These are phyloP conservation scores for Zosterops lateralis DNA, from an alignment of 2,113 vertebrate genomes.

Conservation along the genomic window DNA sequence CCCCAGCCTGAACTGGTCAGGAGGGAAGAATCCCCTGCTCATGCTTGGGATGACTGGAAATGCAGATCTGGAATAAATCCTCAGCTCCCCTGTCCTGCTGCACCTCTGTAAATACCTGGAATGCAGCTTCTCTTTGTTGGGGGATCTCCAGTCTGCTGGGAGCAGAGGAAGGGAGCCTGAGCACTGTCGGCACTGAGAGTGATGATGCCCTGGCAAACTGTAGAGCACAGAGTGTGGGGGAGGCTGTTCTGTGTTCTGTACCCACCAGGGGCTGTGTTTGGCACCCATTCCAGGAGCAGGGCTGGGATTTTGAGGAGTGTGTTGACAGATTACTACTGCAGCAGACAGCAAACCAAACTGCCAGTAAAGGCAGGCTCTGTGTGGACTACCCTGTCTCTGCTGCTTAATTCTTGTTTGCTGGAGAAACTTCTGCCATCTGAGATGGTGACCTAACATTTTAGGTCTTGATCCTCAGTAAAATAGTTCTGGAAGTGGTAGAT, in stretches of 20 bases:
- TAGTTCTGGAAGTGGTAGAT: not conserved
- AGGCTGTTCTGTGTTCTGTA: not conserved
- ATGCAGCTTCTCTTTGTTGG: fast-evolving
- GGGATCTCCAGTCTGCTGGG: not conserved
- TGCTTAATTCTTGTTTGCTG: not conserved
- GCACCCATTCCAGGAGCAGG: not conserved
- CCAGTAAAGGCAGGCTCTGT: not conserved
- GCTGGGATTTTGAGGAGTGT: not conserved
- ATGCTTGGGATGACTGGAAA: fast-evolving
- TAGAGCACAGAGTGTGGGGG: not conserved
- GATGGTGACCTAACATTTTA: not conserved
- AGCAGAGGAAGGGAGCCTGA: not conserved
- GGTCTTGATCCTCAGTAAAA: not conserved
- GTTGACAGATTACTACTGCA: not conserved
- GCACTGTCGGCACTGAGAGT: not conserved
- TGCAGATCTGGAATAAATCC: fast-evolving
- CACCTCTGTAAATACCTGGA: not conserved
- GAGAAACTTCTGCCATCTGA: not conserved
- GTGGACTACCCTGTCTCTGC: not conserved
- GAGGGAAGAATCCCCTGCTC: not conserved
- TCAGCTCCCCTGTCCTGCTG: not conserved
- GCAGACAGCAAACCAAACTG: not conserved
- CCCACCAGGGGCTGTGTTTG: not conserved
- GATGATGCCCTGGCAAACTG: not conserved
- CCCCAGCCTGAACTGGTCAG: fast-evolving